phyloP scores from a whole-genome alignment of 2,797 vertebrate species.

The Buceros bicornis region DNA sequence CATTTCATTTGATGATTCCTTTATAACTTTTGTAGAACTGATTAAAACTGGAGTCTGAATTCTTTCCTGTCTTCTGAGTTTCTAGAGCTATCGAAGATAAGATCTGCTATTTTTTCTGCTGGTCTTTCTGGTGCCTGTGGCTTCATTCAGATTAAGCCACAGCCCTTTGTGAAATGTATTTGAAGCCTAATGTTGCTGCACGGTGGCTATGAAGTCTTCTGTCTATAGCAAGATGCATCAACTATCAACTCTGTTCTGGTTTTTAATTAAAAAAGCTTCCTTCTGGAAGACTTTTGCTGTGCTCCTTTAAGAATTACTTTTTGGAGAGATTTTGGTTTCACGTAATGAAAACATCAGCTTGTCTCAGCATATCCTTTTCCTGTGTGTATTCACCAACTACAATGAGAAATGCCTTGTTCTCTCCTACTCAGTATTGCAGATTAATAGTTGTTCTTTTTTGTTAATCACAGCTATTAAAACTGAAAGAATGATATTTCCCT shows the following conservation, averaged over 20 bases:
- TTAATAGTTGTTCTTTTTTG: not conserved
- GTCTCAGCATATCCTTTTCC: not conserved
- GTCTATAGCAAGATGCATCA: not conserved
- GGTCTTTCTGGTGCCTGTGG: not conserved
- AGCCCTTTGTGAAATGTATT: not conserved
- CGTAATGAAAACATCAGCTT: not conserved
- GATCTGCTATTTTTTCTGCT: accelerated
- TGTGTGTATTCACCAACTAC: not conserved
- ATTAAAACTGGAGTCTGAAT: not conserved
- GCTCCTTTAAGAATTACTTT: not conserved
- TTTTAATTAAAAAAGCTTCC: not conserved
- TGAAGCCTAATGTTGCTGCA: not conserved
- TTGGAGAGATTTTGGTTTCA: not conserved
- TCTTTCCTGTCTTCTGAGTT: not conserved
- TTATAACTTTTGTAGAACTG: not conserved
- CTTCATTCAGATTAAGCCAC: not conserved
- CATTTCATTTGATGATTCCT: not conserved
- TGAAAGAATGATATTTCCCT: not conserved
- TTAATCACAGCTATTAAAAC: not conserved
- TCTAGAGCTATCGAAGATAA: not conserved
- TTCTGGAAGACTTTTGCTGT: not conserved
- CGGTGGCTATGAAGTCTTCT: not conserved
- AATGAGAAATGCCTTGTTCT: not conserved
- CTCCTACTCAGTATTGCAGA: not conserved
- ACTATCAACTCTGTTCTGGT: accelerated